Evolutionary conservation across 2,113 vertebrate species (phyloP), one percentile per base, ranked within the genome.

Genomic region (Trogon surrucura): DNA sequence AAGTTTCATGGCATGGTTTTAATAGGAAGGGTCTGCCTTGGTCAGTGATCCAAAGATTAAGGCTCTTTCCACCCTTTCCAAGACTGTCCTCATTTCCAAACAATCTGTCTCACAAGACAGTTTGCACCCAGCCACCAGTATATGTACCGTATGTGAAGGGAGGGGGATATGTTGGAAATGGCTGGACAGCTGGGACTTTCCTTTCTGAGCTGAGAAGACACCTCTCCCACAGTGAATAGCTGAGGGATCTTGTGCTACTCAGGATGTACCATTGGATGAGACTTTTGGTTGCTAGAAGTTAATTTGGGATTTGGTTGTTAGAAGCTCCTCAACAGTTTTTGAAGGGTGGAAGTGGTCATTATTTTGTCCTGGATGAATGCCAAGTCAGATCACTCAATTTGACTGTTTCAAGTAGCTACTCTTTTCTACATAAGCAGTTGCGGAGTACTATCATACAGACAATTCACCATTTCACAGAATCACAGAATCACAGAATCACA

Each of bases 91-190:
- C 0, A 12, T 67, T 71, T 62, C 44, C 34, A 79, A 53, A 45
- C 13, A 65, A 14, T 69, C 22, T 81, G 27, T 53, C 48, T n/a
- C 26, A 56, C 29, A 66, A 34, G 48, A 36, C 13, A 70, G 7
- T 4, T 73, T 66, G 65, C 30, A 80, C 47, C 41, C 50, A 80
- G 19, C 4, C 47, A 58, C 22, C 66, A 5, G 1, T 34, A 51
- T 8, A 51, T 2, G 16, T 5, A 21, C 30, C 26, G 13, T 30
- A 30, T 19, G 22, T 16, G 14, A 41, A 13, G 12, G 5, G 10
- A 5, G 0, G 1, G 6, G 5, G 11, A 5, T 17, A 16, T 15
- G 3, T 10, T 45, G 26, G 50, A 30, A 85, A 54, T 64, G 32
- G 11, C 12, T 32, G 11, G 44, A 23, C 15, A 88, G 29, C 2